Percentiles rank a stretch among this genome's conserved stretches.
Conservation (phyloP, 2,113 vertebrate genomes). For the Pteruthius melanotis region DNA sequence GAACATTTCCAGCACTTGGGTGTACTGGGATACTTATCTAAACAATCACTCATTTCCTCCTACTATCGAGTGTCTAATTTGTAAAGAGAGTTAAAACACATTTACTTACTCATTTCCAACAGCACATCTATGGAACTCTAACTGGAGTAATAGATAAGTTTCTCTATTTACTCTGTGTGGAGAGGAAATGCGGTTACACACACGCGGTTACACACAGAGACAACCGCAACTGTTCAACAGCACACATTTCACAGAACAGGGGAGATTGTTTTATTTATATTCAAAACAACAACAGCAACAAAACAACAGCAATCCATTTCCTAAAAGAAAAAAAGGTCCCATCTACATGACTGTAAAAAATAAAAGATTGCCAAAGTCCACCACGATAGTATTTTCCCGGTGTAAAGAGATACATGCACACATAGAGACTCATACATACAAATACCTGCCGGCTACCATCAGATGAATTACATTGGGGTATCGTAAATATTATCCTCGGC, state of each 20-base stretch:
- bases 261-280: background rate
- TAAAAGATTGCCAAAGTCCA: background rate
- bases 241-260: background rate
- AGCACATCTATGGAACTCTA: slow-evolving; percentile 36
- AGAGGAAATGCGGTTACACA: slow-evolving; percentile 37
- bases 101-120: slow-evolving; percentile 51
- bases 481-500: background rate
- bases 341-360: background rate
- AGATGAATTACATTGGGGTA: background rate
- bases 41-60: slow-evolving; percentile 60
- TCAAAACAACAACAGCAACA: background rate
- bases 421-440: background rate
- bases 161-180: slow-evolving; percentile 32
- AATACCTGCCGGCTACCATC: slow-evolving; percentile 17
- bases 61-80: slow-evolving; percentile 54
- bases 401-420: background rate
- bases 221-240: background rate
- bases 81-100: slow-evolving; percentile 51
- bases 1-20: slow-evolving; percentile 26
- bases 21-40: slow-evolving; percentile 40
- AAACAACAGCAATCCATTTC: background rate
- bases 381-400: background rate
- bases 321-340: background rate
- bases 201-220: background rate
- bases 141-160: slow-evolving; percentile 40